These are phyloP conservation scores for Heliconius congener DNA, from an alignment of 1,140 invertebrate species.

Conservation along the genomic window DNA sequence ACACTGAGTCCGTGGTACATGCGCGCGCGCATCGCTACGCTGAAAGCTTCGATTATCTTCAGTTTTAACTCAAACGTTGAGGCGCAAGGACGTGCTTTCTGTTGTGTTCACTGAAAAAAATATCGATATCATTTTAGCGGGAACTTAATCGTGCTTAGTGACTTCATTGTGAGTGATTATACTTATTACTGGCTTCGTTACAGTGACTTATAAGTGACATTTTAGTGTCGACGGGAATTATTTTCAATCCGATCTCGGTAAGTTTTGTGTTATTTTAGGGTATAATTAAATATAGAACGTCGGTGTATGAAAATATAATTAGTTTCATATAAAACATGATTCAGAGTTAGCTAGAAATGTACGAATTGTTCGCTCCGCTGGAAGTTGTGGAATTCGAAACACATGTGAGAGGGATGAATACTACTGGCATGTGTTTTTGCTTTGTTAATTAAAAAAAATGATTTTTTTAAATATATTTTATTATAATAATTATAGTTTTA, in stretches of 20 bases:
- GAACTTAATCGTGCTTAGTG: conserved; percentile 57
- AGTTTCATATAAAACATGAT: conserved; percentile 69
- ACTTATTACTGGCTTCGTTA: conserved; percentile 17
- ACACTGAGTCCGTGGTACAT: conserved; percentile 30
- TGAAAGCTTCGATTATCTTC: conserved; percentile 73
- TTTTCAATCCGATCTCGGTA: conserved; percentile 65
- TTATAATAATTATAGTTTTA: too few species aligned
- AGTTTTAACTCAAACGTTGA: conserved; percentile 62
- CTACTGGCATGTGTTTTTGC: conserved; percentile 18
- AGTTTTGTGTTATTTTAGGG: conserved; percentile 77
- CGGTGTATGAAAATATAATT: conserved; percentile 74
- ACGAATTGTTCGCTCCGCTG: conserved; percentile 48
- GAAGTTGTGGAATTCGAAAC: conserved; percentile 36
- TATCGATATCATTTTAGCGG: conserved; percentile 54
- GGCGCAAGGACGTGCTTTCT: conserved; percentile 46
- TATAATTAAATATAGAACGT: conserved; percentile 78
- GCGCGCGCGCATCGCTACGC: conserved; percentile 64
- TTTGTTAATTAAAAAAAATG: conserved; percentile 8
- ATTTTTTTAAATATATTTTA: neutral
- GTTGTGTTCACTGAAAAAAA: conserved; percentile 41
- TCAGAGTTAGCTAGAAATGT: conserved; percentile 56
- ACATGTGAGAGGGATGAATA: conserved; percentile 39
- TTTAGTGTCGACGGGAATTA: conserved; percentile 50
- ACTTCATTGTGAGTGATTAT: conserved; percentile 52
- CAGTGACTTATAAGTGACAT: conserved; percentile 45